These are phyloP conservation scores for Drosophila watanabei DNA, from an alignment of 1,140 invertebrate species.

Conservation along the genomic window DNA sequence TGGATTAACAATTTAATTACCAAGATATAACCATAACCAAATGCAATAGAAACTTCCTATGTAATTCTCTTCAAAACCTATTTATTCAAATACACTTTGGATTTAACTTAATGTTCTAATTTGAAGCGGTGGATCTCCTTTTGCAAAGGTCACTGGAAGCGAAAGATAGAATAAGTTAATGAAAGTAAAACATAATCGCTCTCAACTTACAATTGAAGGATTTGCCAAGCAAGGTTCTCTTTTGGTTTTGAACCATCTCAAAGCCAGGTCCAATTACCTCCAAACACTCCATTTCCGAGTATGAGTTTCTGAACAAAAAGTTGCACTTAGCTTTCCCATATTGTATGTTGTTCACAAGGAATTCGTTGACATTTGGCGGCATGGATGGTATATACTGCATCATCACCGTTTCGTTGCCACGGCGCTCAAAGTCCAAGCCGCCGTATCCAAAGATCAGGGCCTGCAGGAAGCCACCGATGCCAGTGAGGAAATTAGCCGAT, in stretches of 20 bases:
- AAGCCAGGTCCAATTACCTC: conserved; percentile 10
- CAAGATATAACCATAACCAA: conserved; percentile 67
- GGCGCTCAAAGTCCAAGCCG: conserved; percentile 86
- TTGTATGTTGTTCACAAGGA: conserved; percentile 44
- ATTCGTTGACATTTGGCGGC: conserved; percentile 54
- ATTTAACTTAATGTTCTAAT: conserved; percentile 46
- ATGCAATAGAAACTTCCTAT: conserved; percentile 80
- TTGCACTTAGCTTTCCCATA: conserved; percentile 43
- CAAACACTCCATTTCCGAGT: conserved; percentile 28
- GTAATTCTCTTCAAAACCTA: conserved; percentile 80
- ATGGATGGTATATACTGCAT: background rate
- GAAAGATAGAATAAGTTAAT: background rate
- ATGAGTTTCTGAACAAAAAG: conserved; percentile 16
- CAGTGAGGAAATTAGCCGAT: conserved; percentile 87
- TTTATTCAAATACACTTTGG: conserved; percentile 58
- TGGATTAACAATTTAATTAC: conserved; percentile 12
- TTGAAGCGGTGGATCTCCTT: conserved; percentile 31
- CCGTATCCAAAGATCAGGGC: conserved; percentile 87
- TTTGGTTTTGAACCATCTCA: conserved; percentile 55
- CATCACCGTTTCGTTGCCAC: conserved; percentile 43
- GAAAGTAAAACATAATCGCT: background rate
- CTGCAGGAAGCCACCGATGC: conserved; percentile 88
- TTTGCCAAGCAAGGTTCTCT: conserved; percentile 16
- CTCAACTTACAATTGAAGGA: conserved; percentile 45
- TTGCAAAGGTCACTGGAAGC: conserved; percentile 29